A percentile compares a stretch with the other conserved stretches of the same genome.
These are phyloP conservation scores for Ectobius pallidus DNA, from an alignment of 2,888 invertebrate genomes.

Conservation along the genomic window DNA sequence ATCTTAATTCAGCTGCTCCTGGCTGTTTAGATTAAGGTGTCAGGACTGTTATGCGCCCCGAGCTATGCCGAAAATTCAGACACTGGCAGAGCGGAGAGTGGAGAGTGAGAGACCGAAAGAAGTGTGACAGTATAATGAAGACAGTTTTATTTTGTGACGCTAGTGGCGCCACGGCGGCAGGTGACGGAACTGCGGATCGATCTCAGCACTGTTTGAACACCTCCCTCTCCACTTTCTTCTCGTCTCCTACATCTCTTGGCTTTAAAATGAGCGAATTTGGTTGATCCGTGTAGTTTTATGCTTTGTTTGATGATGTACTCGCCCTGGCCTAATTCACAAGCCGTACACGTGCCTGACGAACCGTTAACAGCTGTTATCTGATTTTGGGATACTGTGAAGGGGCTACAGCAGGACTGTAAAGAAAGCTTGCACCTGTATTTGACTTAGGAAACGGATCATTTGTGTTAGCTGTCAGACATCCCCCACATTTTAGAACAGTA, in stretches of 20 bases:
- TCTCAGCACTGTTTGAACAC: not conserved
- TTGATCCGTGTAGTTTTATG: constrained; percentile 10
- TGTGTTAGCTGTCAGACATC: too few relatives aligned
- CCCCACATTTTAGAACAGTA: too few relatives aligned
- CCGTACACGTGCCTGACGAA: too few relatives aligned
- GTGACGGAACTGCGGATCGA: constrained; percentile 24
- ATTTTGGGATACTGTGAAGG: too few relatives aligned
- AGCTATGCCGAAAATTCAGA: not conserved
- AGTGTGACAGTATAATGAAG: not conserved
- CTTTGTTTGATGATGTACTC: not conserved
- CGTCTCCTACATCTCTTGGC: not conserved
- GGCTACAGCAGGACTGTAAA: too few relatives aligned
- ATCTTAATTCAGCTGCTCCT: too few relatives aligned
- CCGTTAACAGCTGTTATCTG: too few relatives aligned
- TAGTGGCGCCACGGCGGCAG: constrained; percentile 26
- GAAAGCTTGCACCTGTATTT: too few relatives aligned
- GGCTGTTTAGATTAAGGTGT: too few relatives aligned
- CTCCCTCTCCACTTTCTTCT: not conserved
- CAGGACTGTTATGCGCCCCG: too few relatives aligned
- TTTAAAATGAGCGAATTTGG: constrained; percentile 21
- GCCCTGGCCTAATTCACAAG: too few relatives aligned
- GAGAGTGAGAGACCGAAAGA: not conserved
- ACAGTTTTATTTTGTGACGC: constrained; percentile 18
- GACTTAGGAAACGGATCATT: too few relatives aligned
- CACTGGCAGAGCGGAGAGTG: not conserved